Conservation (phyloP, 2,797 vertebrate species). For the Sebastes variabilis region DNA sequence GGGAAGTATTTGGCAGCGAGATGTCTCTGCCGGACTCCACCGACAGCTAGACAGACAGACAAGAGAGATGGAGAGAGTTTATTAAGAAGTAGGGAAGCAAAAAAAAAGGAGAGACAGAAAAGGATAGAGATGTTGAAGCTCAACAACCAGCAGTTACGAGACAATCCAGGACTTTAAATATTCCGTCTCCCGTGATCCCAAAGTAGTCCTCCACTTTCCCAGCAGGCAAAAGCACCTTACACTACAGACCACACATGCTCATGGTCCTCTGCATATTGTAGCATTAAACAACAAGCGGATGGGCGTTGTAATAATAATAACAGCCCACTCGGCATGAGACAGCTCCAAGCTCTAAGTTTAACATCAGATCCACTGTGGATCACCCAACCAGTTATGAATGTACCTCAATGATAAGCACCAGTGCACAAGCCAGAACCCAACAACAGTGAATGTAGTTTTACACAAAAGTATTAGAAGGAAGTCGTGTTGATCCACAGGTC, state of each 20-base stretch:
- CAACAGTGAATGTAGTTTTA: slow-evolving; percentile 79
- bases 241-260: slow-evolving; percentile 76
- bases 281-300: slow-evolving; percentile 65
- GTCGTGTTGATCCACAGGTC: slow-evolving; percentile 32
- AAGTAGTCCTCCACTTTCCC: slow-evolving; percentile 76
- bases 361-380: slow-evolving; percentile 60
- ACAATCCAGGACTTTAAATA: slow-evolving; percentile 79
- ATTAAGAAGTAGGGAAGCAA: slow-evolving; percentile 53
- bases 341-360: slow-evolving; percentile 55
- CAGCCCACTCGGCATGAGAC: slow-evolving; percentile 54
- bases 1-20: slow-evolving; percentile 92
- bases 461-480: slow-evolving; percentile 44
- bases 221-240: slow-evolving; percentile 80
- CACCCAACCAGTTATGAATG: slow-evolving; percentile 79
- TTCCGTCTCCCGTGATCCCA: slow-evolving; percentile 67
- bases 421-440: slow-evolving; percentile 71
- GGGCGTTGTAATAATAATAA: slow-evolving; percentile 45
- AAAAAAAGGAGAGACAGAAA: slow-evolving; percentile 62
- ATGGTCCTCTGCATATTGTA: slow-evolving; percentile 75
- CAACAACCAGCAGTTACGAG: slow-evolving; percentile 77
- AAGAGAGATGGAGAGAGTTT: slow-evolving; percentile 46
- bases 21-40: slow-evolving; percentile 87
- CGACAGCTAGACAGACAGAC: slow-evolving; percentile 81
- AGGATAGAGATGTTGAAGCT: slow-evolving; percentile 69
- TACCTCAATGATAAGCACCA: slow-evolving; percentile 79